Base-by-base conservation (phyloP, 1,140 invertebrate species). In the Pinna nobilis region DNA sequence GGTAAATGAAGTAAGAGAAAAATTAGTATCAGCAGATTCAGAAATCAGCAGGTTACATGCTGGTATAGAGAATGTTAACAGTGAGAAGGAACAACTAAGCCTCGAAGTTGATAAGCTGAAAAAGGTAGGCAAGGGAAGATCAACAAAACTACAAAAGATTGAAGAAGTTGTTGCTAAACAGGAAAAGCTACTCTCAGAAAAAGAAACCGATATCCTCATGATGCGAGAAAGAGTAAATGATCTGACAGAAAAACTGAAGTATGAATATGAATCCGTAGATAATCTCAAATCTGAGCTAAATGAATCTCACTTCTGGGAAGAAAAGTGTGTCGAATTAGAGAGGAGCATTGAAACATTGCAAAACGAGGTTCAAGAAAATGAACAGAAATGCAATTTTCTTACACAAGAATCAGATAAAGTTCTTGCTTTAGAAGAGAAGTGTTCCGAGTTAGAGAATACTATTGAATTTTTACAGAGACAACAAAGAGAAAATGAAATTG, bases 221-320 rank as follows among this genome's bases (percentile, higher is more conserved):
- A 64, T 84, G 55, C 72, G 79, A 47, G 73, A 79, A 49, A 69
- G 80, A 60, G 71, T 84, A 3, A 69, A 70, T 32, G 70, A 80
- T 20, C 64, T 84, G 20, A 61, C 37, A 37, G 60, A 68, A n/a
- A 74, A 63, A 55, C 35, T 78, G 20, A 50, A 67, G 39, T 37
- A 70, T 3, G 47, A 37, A 44, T 47, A 72, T 39, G 47, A 73
- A 39, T 50, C 59, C 37, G 15, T 72, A 20, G 39, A 35, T 3
- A 30, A 51, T 15, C 33, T 70, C 13, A 49, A 63, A 35, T 5
- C 35, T 23, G 73, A 75, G 3, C 33, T 65, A 25, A 61, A 75
- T 3, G 33, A 49, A 30, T 44, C 59, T 23, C 6, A 41, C 32
- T 18, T 30, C n/a, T 70, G 60, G 50, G 77, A 79, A 61, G 64